These are phyloP conservation scores for Spinibarbus caldwelli DNA, from an alignment of 2,797 vertebrate genomes.

Conservation along the genomic window DNA sequence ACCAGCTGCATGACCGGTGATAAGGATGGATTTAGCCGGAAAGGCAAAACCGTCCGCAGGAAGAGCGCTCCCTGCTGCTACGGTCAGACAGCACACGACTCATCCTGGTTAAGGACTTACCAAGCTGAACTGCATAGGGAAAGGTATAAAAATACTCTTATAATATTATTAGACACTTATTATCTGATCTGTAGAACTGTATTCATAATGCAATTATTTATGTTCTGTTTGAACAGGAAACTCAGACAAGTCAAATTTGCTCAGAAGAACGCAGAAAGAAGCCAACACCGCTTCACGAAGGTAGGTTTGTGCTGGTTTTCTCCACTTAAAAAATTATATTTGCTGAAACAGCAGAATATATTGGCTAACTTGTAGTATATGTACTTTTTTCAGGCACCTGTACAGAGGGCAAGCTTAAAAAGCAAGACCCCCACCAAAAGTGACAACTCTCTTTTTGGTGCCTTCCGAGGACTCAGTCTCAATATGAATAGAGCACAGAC, in stretches of 20 bases:
- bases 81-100: conserved; percentile 73
- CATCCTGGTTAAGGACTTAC: conserved; percentile 76
- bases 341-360: background rate
- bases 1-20: conserved; percentile 70
- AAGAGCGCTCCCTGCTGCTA: conserved; percentile 74
- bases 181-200: background rate
- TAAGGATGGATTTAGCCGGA: conserved; percentile 61
- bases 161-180: background rate
- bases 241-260: conserved; percentile 73
- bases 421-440: conserved; percentile 57
- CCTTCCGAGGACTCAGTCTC: conserved; percentile 79
- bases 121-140: conserved; percentile 79
- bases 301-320: conserved; percentile 55
- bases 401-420: conserved; percentile 62
- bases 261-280: conserved; percentile 79
- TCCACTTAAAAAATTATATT: background rate
- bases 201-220: conserved; percentile 48
- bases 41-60: conserved; percentile 68
- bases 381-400: conserved; percentile 55
- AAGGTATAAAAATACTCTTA: conserved; percentile 57
- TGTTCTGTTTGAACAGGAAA: conserved; percentile 69
- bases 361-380: background rate
- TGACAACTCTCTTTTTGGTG: conserved; percentile 76
- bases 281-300: conserved; percentile 76
- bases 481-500: conserved; percentile 59